Conservation (phyloP, 2,113 vertebrate genomes). For the Notechis scutatus region DNA sequence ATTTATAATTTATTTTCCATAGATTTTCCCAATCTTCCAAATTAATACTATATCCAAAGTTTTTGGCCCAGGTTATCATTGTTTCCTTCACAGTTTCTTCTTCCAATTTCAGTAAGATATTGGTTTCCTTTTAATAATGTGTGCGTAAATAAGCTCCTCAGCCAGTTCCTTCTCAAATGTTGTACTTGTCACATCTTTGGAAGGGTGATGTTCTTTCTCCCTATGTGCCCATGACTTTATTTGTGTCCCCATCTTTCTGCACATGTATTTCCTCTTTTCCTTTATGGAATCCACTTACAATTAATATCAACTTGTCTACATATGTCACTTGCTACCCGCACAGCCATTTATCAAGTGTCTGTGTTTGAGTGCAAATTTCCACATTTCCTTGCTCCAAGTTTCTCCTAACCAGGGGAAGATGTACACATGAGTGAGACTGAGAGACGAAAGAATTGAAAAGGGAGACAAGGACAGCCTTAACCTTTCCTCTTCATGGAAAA, state of each 20-base stretch:
- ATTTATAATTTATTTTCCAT: too few species aligned
- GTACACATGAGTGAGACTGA: neutral
- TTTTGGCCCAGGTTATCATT: too few species aligned
- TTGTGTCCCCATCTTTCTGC: neutral
- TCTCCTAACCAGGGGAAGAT: slow-evolving; percentile 77
- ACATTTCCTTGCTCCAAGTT: slow-evolving; percentile 82
- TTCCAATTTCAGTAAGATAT: fast-evolving
- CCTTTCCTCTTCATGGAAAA: neutral
- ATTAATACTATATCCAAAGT: too few species aligned
- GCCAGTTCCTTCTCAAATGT: neutral
- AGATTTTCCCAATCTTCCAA: too few species aligned
- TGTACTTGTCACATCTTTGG: neutral
- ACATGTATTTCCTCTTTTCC: slow-evolving; percentile 41
- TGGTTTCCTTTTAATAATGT: neutral
- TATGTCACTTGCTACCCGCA: slow-evolving; percentile 83
- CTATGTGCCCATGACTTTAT: slow-evolving; percentile 50
- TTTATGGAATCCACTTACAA: slow-evolving; percentile 82
- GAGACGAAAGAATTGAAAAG: slow-evolving; percentile 61
- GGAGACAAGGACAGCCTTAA: slow-evolving; percentile 56
- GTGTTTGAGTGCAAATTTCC: slow-evolving; percentile 61
- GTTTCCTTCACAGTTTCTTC: too few species aligned
- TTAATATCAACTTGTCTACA: slow-evolving; percentile 88
- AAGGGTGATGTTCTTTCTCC: slow-evolving; percentile 46
- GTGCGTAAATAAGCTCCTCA: neutral
- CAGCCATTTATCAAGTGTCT: slow-evolving; percentile 88